Percentiles rank a stretch among this genome's conserved stretches.
Conservation (phyloP, 1,140 invertebrate species). For the Dendroctonus valens region DNA sequence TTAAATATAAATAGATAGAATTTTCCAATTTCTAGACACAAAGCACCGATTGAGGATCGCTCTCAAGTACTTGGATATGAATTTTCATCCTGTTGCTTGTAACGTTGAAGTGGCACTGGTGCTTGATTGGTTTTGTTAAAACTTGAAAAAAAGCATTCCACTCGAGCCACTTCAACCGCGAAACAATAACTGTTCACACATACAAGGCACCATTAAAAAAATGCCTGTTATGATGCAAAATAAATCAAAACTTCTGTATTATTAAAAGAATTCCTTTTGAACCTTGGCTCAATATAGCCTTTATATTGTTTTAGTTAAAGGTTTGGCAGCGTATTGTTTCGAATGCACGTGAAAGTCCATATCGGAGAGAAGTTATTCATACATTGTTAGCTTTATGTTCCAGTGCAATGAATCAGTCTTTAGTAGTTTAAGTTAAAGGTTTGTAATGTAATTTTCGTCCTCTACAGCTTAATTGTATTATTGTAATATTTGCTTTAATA, state of each 20-base stretch:
- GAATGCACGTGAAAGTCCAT: slow-evolving; percentile 31
- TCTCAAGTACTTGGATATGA: background rate
- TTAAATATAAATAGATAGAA: background rate
- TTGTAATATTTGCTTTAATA: slow-evolving; percentile 46
- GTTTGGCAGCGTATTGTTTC: slow-evolving; percentile 3
- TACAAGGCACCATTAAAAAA: too few relatives aligned
- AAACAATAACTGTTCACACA: slow-evolving; percentile 4
- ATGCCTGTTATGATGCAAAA: too few relatives aligned
- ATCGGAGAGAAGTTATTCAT: slow-evolving; percentile 12
- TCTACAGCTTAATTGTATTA: slow-evolving; percentile 39
- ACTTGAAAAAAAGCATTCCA: slow-evolving; percentile 14
- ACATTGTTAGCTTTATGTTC: background rate
- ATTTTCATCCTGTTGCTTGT: background rate
- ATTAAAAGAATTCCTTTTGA: slow-evolving; percentile 4
- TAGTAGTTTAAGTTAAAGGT: slow-evolving; percentile 24
- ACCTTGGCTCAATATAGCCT: slow-evolving; percentile 50
- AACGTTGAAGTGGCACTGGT: background rate
- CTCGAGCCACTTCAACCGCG: slow-evolving; percentile 6
- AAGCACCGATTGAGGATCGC: background rate
- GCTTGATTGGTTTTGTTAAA: slow-evolving; percentile 27
- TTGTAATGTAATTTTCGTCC: slow-evolving; percentile 31
- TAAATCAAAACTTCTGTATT: background rate
- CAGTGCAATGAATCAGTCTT: slow-evolving; percentile 23
- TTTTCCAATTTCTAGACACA: background rate
- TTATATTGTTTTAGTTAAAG: slow-evolving; percentile 33